Evolutionary conservation across 53 echinoderm and acorn worm species (phyloP), one percentile per base, ranked within the genome.

Genomic region (Astropecten irregularis): DNA sequence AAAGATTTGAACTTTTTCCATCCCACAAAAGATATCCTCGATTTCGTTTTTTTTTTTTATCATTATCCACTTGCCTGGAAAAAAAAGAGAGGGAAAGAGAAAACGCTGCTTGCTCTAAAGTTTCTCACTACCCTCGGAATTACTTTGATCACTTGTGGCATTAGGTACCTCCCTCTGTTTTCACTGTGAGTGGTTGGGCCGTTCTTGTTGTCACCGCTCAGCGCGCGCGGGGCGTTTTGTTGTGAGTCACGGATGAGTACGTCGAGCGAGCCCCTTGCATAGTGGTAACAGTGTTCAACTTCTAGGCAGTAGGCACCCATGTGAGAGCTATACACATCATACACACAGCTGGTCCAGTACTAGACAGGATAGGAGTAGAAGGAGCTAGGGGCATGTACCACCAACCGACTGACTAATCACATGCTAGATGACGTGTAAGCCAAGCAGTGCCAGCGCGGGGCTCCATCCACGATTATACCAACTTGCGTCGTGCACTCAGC

Each of bases 211-310:
- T 76, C 56, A 40, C 58, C n/a, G n/a, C n/a, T 19, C 76, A 32
- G 67, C 48, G 31, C 23, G 79, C 62, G 62, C 79, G 79, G 79
- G 79, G 79, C 79, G 79, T 60, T 79, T 79, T 79, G 62, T 79
- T 79, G 76, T 76, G 79, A 79, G 79, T 79, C 79, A 79, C 79
- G 79, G 62, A 10, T 62, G 79, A 48, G 49, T 62, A 62, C 56
- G 50, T 40, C 14, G 36, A 30, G 35, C 38, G 76, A 79, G 19
- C 42, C 6, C 42, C 11, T 11, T 42, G 42, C 42, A 42, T 26
- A 79, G 61, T 47, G 79, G 79, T 59, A 79, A 79, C 79, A 28
- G 79, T 79, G 79, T 79, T 60, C 62, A 62, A 79, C 60, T 68
- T 46, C 32, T 34, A n/a, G n/a, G n/a, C n/a, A n/a, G n/a, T n/a